Base-by-base conservation (phyloP, 2,113 vertebrate species). In the Argyrosomus japonicus region DNA sequence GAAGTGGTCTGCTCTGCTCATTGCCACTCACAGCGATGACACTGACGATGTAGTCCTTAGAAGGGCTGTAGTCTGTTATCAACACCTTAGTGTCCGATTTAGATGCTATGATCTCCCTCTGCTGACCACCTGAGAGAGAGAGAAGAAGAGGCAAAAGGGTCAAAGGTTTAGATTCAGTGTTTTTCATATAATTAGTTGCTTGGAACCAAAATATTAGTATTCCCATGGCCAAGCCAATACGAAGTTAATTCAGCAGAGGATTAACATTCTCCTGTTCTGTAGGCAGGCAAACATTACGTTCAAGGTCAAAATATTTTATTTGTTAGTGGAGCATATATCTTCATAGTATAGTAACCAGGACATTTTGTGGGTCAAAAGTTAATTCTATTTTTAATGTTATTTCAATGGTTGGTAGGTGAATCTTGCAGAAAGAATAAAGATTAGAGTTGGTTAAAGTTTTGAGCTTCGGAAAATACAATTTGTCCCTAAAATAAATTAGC, bases 51-150 rank as follows among this genome's bases (percentile, higher is more conserved):
- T 95, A 96, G 54, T 92, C 89, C 87, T 89, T 93, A 15, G 60
- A 78, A 23, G 94, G 81, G 88, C 81, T 88, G 88, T 93, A 95
- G 90, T 95, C 94, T 45, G 88, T 92, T 90, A 96, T 95, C 82
- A 94, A 74, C 56, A 94, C 93, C 67, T 86, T 94, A 10, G 75
- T 94, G 82, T 94, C 92, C 36, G 93, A 92, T 88, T 93, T 95
- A 23, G 92, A 90, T 17, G 94, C 83, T 13, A 88, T 90, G 88
- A 95, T 79, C 84, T 95, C 94, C 73, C 60, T 92, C 77, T 93
- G 91, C 68, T 93, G 89, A 75, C 93, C 93, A 81, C 89, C 95
- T 95, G 87, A 62, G 7, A 60, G 3, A 77, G 40, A 74, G 11
- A 64, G 29, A 70, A 45, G 40, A 58, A 23, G 40, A 84, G n/a